phyloP scores from a whole-genome alignment of 2,888 invertebrate genomes.

The Aspidapion aeneum region DNA sequence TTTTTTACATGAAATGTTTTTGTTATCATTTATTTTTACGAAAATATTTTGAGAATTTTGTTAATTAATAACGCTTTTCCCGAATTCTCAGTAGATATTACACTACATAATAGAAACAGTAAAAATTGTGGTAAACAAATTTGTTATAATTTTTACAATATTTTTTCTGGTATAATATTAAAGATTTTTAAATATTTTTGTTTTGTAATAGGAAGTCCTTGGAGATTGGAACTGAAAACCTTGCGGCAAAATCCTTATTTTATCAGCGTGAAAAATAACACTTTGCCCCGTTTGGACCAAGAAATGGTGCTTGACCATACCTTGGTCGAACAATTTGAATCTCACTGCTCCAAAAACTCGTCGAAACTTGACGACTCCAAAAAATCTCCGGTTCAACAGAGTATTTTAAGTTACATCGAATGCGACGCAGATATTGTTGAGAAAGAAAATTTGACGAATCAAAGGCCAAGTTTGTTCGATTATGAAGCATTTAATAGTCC shows the following conservation, averaged over 20 bases:
- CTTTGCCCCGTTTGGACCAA: constrained; percentile 20
- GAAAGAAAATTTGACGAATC: constrained; percentile 2
- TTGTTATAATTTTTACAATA: too few relatives aligned
- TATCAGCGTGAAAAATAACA: constrained; percentile 18
- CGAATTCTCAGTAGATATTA: too few relatives aligned
- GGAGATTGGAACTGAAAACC: constrained; percentile 12
- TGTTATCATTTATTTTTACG: too few relatives aligned
- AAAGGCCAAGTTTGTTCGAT: constrained; percentile 17
- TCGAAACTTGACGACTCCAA: background rate
- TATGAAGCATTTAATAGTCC: constrained; percentile 21
- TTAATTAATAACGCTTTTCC: too few relatives aligned
- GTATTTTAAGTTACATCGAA: constrained; percentile 16
- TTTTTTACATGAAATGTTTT: too few relatives aligned
- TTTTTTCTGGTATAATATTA: too few relatives aligned
- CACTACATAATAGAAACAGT: too few relatives aligned
- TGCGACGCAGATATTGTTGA: constrained; percentile 9
- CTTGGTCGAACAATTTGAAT: constrained; percentile 16
- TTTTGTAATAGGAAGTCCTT: constrained; percentile 13
- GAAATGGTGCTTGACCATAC: constrained; percentile 18
- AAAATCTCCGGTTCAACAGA: constrained; percentile 13
- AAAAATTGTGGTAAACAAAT: too few relatives aligned
- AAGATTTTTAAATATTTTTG: too few relatives aligned
- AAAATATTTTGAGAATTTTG: too few relatives aligned
- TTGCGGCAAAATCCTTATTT: constrained; percentile 13
- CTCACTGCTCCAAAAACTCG: constrained; percentile 1